These are phyloP conservation scores for Gymnosoma rotundatum DNA, from an alignment of 2,888 invertebrate genomes.

Conservation along the genomic window DNA sequence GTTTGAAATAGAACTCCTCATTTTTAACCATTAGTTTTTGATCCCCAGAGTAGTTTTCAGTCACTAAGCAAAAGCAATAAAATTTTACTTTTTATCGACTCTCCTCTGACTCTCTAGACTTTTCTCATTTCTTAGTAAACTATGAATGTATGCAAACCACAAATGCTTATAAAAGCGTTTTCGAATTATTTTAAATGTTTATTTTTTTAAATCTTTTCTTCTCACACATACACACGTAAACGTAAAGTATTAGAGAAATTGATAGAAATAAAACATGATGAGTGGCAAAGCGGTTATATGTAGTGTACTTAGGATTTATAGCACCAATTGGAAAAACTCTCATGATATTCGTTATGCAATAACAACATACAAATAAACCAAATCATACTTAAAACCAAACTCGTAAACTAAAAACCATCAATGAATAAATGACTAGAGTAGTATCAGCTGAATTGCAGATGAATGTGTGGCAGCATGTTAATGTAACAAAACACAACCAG, in stretches of 20 bases:
- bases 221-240: slow-evolving; percentile 21
- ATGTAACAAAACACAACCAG: slow-evolving; percentile 55
- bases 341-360: slow-evolving; percentile 47
- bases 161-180: slow-evolving; percentile 62
- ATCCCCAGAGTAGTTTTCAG: too few relatives aligned
- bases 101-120: not conserved
- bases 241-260: slow-evolving; percentile 27
- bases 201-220: not conserved
- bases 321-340: slow-evolving; percentile 57
- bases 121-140: not conserved
- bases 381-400: slow-evolving; percentile 40
- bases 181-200: slow-evolving; percentile 57
- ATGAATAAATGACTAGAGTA: slow-evolving; percentile 31
- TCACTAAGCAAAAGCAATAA: too few relatives aligned
- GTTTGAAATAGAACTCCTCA: too few relatives aligned
- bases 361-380: slow-evolving; percentile 39
- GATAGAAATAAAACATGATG: not conserved
- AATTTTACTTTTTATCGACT: not conserved
- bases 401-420: slow-evolving; percentile 43
- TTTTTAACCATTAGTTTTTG: too few relatives aligned
- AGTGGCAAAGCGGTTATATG: slow-evolving; percentile 6
- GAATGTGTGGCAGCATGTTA: slow-evolving; percentile 58
- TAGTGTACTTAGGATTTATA: slow-evolving; percentile 54
- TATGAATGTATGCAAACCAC: slow-evolving; percentile 45
- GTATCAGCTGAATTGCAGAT: slow-evolving; percentile 10